Evolutionary conservation across 2,888 invertebrate species (phyloP).

Genomic region (Rhamnusium bicolor): DNA sequence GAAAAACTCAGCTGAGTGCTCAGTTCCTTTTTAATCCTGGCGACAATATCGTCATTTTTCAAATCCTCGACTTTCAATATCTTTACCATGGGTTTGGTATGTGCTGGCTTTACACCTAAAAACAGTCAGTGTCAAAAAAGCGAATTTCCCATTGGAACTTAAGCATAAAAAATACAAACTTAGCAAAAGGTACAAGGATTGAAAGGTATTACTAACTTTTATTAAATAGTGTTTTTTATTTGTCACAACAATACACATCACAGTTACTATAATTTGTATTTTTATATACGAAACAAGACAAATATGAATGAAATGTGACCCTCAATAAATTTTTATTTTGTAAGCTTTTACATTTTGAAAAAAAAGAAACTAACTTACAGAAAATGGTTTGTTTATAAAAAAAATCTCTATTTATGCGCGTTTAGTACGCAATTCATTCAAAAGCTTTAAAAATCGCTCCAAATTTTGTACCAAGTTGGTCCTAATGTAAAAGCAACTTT

Average conservation of each 20-base stretch:
- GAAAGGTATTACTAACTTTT: too few relatives aligned
- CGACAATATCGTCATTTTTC: conserved; percentile 57
- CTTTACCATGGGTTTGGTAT: conserved; percentile 53
- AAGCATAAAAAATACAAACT: neutral
- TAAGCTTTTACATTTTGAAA: too few relatives aligned
- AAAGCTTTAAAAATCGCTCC: too few relatives aligned
- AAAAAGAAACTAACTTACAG: too few relatives aligned
- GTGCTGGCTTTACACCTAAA: conserved; percentile 36
- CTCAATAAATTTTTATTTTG: too few relatives aligned
- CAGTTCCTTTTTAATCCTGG: conserved; percentile 58
- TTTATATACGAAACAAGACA: too few relatives aligned
- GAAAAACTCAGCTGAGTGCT: conserved; percentile 46
- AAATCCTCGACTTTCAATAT: conserved; percentile 61
- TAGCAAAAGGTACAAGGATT: neutral
- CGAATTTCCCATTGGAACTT: neutral
- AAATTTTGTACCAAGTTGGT: too few relatives aligned
- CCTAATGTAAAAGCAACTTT: too few relatives aligned
- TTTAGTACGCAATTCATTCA: too few relatives aligned
- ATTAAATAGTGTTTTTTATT: neutral
- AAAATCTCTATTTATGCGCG: too few relatives aligned
- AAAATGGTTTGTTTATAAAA: too few relatives aligned
- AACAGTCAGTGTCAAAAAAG: neutral
- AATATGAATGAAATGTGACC: too few relatives aligned
- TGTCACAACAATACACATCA: neutral
- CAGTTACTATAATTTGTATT: neutral